phyloP scores from a whole-genome alignment of 2,888 invertebrate species.

The Hylaea fasciaria region DNA sequence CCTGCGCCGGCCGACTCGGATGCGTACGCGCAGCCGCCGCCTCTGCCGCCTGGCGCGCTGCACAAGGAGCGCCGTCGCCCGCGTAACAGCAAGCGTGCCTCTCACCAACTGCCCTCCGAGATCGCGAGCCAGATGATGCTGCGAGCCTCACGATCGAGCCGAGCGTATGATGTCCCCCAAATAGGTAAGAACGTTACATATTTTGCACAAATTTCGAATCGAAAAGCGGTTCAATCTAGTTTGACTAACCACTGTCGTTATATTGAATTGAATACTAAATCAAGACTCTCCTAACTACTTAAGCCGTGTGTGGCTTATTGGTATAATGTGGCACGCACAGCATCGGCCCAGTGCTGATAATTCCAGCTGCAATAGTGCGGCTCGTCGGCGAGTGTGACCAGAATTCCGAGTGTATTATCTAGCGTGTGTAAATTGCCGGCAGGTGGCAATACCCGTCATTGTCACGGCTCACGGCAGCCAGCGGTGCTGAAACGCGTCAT shows the following conservation, averaged over 20 bases:
- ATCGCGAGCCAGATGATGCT: slow-evolving; percentile 91
- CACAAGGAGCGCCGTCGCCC: slow-evolving; percentile 70
- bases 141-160: slow-evolving; percentile 89
- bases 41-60: slow-evolving; percentile 60
- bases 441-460: slow-evolving; percentile 45
- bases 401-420: slow-evolving; percentile 47
- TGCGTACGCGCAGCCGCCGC: slow-evolving; percentile 56
- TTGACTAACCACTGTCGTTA: too few relatives aligned
- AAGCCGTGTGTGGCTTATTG: too few relatives aligned
- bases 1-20: slow-evolving; percentile 51
- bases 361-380: slow-evolving; percentile 34
- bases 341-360: slow-evolving; percentile 30
- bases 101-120: slow-evolving; percentile 79
- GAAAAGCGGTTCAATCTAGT: too few relatives aligned
- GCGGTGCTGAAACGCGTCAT: slow-evolving; percentile 22
- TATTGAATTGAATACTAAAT: too few relatives aligned
- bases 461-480: slow-evolving; percentile 32
- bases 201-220: too few relatives aligned
- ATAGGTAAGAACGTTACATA: slow-evolving; percentile 87
- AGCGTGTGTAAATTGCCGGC: slow-evolving; percentile 34
- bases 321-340: slow-evolving; percentile 9
- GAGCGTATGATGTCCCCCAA: slow-evolving; percentile 94
- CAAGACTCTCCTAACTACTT: too few relatives aligned
- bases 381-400: slow-evolving; percentile 39
- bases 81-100: slow-evolving; percentile 69